These are phyloP conservation scores for Norana najaformis DNA, from an alignment of 2,888 invertebrate genomes.

Conservation along the genomic window DNA sequence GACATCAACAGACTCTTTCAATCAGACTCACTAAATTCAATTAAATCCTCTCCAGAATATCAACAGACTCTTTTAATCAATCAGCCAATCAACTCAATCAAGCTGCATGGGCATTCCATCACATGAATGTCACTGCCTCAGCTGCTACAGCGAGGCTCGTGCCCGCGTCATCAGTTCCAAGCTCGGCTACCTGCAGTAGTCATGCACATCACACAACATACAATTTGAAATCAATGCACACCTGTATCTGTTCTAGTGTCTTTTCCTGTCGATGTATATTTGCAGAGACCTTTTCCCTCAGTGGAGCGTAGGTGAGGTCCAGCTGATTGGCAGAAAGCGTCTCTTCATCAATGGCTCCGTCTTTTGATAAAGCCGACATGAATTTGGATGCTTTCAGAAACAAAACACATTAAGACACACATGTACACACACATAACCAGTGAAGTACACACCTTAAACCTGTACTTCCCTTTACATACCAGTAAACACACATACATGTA, in stretches of 20 bases:
- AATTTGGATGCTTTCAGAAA: conserved; percentile 70
- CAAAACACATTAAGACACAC: background rate
- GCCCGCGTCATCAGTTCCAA: background rate
- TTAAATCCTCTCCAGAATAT: background rate
- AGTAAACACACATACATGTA: too few relatives aligned
- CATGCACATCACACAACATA: background rate
- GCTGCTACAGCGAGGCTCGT: background rate
- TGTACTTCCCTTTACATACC: too few relatives aligned
- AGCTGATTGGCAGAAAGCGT: conserved; percentile 72
- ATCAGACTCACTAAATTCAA: too few relatives aligned
- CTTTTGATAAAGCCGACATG: conserved; percentile 74
- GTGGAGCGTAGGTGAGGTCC: conserved; percentile 75
- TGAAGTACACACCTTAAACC: too few relatives aligned
- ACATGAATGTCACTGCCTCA: background rate
- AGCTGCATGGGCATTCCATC: background rate
- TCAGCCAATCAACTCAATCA: background rate
- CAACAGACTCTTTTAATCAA: background rate
- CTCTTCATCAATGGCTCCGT: conserved; percentile 79
- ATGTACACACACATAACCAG: background rate
- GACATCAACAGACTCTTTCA: too few relatives aligned
- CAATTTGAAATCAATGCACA: conserved; percentile 35
- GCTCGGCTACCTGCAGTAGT: background rate
- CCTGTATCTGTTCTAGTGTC: conserved; percentile 57
- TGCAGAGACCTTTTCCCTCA: conserved; percentile 78
- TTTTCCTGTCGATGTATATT: conserved; percentile 66